These are phyloP conservation scores for Petrolisthes manimaculis DNA, from an alignment of 2,888 invertebrate species.

Conservation along the genomic window DNA sequence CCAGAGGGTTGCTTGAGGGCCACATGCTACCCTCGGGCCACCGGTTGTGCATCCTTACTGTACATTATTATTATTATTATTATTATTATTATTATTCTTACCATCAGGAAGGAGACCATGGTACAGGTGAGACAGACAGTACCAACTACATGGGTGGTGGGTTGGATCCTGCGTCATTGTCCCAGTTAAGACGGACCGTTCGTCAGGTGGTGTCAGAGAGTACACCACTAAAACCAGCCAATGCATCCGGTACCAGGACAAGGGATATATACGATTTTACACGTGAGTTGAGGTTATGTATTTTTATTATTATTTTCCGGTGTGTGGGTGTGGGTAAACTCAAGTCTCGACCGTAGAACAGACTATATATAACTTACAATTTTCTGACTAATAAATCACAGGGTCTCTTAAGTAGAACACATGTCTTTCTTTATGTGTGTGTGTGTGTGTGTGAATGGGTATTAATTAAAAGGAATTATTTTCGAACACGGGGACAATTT, in stretches of 20 bases:
- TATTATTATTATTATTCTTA: neutral
- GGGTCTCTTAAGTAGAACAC: neutral
- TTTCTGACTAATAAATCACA: neutral
- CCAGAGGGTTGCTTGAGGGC: too few species aligned
- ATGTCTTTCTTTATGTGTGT: neutral
- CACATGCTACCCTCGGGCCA: too few species aligned
- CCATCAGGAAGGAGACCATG: neutral
- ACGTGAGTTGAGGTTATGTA: conserved; percentile 15
- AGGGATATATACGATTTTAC: conserved; percentile 51
- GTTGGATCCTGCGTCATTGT: conserved; percentile 16
- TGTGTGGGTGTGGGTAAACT: neutral
- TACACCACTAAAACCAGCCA: conserved; percentile 18
- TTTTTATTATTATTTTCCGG: neutral
- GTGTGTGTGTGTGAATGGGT: neutral
- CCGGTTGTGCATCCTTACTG: too few species aligned
- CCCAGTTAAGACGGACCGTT: conserved; percentile 33
- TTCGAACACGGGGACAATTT: too few species aligned
- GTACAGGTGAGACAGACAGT: neutral
- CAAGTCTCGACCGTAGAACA: too few species aligned
- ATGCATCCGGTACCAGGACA: conserved; percentile 44
- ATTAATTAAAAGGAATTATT: too few species aligned
- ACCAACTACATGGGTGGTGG: neutral
- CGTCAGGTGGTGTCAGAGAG: conserved; percentile 40
- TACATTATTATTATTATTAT: neutral
- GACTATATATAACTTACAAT: neutral